These are phyloP conservation scores for Amblyteles armatorius DNA, from an alignment of 2,888 invertebrate species.

Conservation along the genomic window DNA sequence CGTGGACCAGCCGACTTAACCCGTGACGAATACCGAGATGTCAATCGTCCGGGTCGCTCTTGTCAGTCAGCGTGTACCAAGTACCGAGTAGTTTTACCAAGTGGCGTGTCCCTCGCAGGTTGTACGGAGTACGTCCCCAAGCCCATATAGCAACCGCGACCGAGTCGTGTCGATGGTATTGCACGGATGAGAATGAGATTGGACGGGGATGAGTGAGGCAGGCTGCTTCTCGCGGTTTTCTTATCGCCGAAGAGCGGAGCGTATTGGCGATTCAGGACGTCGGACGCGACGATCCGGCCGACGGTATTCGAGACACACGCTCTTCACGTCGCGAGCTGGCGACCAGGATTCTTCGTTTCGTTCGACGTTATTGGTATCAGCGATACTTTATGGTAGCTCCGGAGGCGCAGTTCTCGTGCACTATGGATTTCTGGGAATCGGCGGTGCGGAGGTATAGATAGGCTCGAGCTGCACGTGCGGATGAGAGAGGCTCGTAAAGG, in stretches of 20 bases:
- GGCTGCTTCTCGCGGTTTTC: constrained; percentile 22
- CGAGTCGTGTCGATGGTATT: constrained; percentile 52
- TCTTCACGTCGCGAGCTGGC: constrained; percentile 41
- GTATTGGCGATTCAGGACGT: constrained; percentile 24
- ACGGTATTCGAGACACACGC: constrained; percentile 52
- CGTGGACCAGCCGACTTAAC: constrained; percentile 68
- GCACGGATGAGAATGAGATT: constrained; percentile 45
- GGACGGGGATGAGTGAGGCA: constrained; percentile 44
- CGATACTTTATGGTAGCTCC: constrained; percentile 52
- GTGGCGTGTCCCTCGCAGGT: constrained; percentile 40
- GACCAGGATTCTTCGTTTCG: constrained; percentile 15
- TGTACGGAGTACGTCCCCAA: constrained; percentile 20
- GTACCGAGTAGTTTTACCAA: constrained; percentile 55
- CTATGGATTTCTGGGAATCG: constrained; percentile 61
- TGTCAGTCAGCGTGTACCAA: constrained; percentile 57
- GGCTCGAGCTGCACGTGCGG: constrained; percentile 46
- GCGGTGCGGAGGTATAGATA: background rate
- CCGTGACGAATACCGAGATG: constrained; percentile 75
- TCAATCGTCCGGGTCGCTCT: constrained; percentile 70
- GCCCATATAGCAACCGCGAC: constrained; percentile 33
- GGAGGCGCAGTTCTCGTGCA: background rate
- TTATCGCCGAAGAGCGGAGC: constrained; percentile 50
- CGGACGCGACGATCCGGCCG: constrained; percentile 2
- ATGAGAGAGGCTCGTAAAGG: constrained; percentile 26
- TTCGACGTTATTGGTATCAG: constrained; percentile 45